Evolutionary conservation across 2,888 invertebrate genomes (phyloP), one percentile per base, ranked within the genome.

Genomic region (Seira ritae): DNA sequence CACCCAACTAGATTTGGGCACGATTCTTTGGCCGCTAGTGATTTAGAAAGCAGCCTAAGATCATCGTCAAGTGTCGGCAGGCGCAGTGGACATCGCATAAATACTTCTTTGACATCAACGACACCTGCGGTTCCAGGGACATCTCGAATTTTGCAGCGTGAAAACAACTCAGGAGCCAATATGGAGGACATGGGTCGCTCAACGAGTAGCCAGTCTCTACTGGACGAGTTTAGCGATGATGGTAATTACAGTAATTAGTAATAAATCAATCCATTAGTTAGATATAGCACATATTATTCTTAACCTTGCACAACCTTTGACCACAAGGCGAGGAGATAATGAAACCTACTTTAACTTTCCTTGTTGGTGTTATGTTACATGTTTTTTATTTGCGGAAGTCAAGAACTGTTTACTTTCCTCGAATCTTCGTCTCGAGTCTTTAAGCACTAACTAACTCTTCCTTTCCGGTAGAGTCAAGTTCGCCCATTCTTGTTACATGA

Each of bases 211-310:
- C 80, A 60, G 55, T 78, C 71, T 2, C 80, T 79, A 0, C 75
- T 68, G 10, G 84, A 83, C 17, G 72, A 50, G 23, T 60, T 70
- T 12, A 77, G 75, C 42, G 86, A 85, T 65, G 87, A 86, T 19
- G 86, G 86, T 87, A 86, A 84, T n/a, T n/a, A n/a, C n/a, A n/a
- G 76, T 12, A 42, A 19, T 42, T 42, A 65, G 72, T 8, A n/a
- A 55, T 2, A 24, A 55, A 68, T 37, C 37, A 23, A 2, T 20
- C 22, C 62, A 10, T 62, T 62, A 10, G 19, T 17, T 46, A 46
- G 12, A n/a, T n/a, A n/a, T n/a, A n/a, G n/a, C n/a, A n/a, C n/a
- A n/a, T n/a, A n/a, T n/a, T n/a, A n/a, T n/a, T n/a, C n/a, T n/a
- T n/a, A n/a, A n/a, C n/a, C n/a, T n/a, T n/a, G n/a, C n/a, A n/a